These are phyloP conservation scores for Sclerurus mexicanus DNA, from an alignment of 2,113 vertebrate genomes.

Conservation along the genomic window DNA sequence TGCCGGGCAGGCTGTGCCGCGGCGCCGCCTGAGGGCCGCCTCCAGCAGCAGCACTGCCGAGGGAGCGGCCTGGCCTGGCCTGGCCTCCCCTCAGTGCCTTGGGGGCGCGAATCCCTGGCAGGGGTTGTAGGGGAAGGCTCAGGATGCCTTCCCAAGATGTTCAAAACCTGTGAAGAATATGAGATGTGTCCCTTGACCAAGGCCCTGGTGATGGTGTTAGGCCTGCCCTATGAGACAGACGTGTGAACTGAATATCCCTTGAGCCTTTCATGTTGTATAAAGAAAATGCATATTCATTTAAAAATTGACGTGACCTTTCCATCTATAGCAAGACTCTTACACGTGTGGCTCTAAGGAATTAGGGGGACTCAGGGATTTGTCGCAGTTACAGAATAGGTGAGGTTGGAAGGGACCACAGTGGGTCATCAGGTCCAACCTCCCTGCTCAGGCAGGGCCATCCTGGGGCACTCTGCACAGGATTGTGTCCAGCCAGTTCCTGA, in stretches of 20 bases:
- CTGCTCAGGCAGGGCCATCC: not conserved
- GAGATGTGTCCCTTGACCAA: not conserved
- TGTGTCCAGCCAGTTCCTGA: not conserved
- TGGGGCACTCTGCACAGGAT: too few species aligned
- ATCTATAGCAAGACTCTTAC: not conserved
- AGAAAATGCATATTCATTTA: not conserved
- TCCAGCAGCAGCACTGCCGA: too few species aligned
- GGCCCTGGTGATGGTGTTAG: fast-evolving
- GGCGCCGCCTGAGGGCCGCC: too few species aligned
- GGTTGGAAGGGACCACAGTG: not conserved
- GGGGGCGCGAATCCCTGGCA: fast-evolving
- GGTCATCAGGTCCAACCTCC: not conserved
- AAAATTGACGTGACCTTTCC: not conserved
- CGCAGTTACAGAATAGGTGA: not conserved
- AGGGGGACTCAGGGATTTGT: not conserved
- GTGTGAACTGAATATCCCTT: fast-evolving
- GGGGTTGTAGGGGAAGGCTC: not conserved
- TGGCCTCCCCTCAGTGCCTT: not conserved
- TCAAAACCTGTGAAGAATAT: fast-evolving
- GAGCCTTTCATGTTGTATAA: not conserved
- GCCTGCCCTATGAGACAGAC: fast-evolving
- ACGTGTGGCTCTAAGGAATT: not conserved
- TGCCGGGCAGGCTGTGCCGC: fast-evolving
- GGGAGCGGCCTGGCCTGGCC: too few species aligned
- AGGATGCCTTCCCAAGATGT: not conserved